Percentiles rank a stretch among this genome's conserved stretches.
Evolutionary conservation across 2,797 vertebrate genomes (phyloP).

Genomic region (Scolopax bukidnonensis): DNA sequence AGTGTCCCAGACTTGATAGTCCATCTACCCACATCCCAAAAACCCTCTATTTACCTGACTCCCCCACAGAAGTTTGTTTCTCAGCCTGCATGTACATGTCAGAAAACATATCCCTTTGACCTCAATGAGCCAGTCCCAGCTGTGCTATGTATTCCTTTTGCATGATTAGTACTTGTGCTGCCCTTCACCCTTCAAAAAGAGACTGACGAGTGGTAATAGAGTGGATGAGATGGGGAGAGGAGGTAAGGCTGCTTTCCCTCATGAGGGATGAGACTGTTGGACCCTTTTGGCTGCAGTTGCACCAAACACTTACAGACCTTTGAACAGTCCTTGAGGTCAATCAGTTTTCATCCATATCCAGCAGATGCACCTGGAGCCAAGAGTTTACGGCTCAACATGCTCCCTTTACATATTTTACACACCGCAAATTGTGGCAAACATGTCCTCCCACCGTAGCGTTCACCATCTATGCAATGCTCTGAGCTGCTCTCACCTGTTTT

Average conservation of each 20-base stretch:
- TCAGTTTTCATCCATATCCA: background rate
- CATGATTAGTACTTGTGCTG: background rate
- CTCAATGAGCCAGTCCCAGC: background rate
- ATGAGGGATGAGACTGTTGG: background rate
- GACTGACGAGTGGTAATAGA: background rate
- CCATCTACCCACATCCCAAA: background rate
- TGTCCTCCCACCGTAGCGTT: rapidly evolving
- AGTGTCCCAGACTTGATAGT: background rate
- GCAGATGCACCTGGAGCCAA: background rate
- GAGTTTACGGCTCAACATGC: background rate
- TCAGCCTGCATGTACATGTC: background rate
- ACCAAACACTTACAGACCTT: background rate
- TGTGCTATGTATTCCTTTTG: background rate
- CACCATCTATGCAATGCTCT: background rate
- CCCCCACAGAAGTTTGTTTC: background rate
- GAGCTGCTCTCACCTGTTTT: background rate
- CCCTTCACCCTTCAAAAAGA: background rate
- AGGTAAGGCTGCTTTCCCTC: background rate
- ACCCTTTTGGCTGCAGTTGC: background rate
- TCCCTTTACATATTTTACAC: background rate
- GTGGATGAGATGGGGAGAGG: background rate
- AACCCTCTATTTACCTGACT: background rate
- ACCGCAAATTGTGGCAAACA: background rate
- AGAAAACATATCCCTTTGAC: background rate
- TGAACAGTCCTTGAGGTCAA: background rate